A percentile compares a stretch with the other conserved stretches of the same genome.
Evolutionary conservation across 2,113 vertebrate genomes (phyloP).

Genomic region (Cardinalis cardinalis): DNA sequence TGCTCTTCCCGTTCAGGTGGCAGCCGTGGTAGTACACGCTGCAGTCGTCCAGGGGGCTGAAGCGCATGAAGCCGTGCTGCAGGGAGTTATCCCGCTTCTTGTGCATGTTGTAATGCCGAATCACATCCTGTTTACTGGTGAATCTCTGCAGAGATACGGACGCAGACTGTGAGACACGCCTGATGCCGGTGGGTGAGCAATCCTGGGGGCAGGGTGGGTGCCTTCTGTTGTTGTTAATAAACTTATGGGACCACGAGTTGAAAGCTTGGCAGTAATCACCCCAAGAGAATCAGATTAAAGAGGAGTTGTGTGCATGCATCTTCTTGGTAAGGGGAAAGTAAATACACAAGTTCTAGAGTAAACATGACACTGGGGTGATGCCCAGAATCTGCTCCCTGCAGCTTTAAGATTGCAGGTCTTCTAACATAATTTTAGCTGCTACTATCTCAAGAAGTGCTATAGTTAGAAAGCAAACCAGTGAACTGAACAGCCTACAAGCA

Average conservation of each 20-base stretch:
- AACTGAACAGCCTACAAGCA: conserved; percentile 19
- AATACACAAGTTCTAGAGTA: background rate
- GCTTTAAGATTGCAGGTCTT: conserved; percentile 37
- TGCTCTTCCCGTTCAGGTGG: conserved; percentile 98
- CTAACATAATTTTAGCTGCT: conserved; percentile 41
- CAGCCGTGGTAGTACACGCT: conserved; percentile 98
- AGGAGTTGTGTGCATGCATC: background rate
- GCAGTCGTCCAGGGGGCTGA: conserved; percentile 98
- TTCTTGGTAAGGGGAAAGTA: background rate
- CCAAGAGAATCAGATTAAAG: background rate
- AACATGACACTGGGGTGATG: background rate
- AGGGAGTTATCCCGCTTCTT: conserved; percentile 98
- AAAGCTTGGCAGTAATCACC: background rate
- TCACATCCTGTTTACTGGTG: conserved; percentile 99
- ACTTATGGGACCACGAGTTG: background rate
- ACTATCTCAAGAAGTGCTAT: conserved; percentile 48
- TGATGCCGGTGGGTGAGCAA: background rate
- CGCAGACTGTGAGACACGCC: conserved; percentile 28
- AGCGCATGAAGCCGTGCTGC: conserved; percentile 99
- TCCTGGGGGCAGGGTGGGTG: background rate
- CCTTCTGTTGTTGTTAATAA: background rate
- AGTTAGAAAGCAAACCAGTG: conserved; percentile 57
- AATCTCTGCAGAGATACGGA: conserved; percentile 86
- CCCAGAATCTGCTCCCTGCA: conserved; percentile 5
- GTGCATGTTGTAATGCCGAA: conserved; percentile 99